phyloP scores from a whole-genome alignment of 1,140 invertebrate species.

The fruit fly (Drosophila melanogaster) region DNA sequence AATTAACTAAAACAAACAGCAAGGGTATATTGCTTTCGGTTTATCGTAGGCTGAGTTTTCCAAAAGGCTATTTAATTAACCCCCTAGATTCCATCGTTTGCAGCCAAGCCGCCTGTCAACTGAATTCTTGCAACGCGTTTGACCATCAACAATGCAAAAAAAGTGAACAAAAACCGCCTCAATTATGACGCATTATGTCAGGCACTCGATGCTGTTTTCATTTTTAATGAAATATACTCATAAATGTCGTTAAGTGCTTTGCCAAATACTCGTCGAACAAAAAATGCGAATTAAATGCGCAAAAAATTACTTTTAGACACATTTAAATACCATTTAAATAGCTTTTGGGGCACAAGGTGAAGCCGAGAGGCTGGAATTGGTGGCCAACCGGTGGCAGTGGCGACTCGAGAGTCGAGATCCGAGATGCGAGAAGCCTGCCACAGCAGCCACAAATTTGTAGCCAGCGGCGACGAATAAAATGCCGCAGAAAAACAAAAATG shows the following conservation, averaged over 20 bases:
- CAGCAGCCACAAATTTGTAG: constrained; percentile 72
- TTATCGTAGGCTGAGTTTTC: background rate
- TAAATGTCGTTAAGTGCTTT: constrained; percentile 60
- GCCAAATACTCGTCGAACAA: constrained; percentile 38
- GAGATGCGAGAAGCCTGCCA: constrained; percentile 13
- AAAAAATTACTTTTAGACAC: constrained; percentile 82
- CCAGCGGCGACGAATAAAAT: constrained; percentile 79
- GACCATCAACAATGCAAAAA: constrained; percentile 39
- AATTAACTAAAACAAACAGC: too few relatives aligned
- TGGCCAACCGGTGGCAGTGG: constrained; percentile 48
- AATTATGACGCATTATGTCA: constrained; percentile 68
- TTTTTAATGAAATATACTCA: constrained; percentile 64
- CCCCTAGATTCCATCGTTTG: background rate
- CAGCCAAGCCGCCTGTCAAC: constrained; percentile 9
- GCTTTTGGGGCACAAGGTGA: constrained; percentile 77
- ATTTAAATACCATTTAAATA: constrained; percentile 84
- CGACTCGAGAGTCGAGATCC: constrained; percentile 10
- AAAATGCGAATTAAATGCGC: constrained; percentile 76
- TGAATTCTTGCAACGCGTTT: constrained; percentile 21
- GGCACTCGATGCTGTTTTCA: constrained; percentile 52
- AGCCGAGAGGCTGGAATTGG: constrained; percentile 48
- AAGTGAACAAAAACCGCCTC: constrained; percentile 21
- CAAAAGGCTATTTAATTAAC: background rate
- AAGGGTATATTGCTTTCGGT: background rate
- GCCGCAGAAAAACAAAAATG: constrained; percentile 79